These are phyloP conservation scores for Scaptomyza reducta DNA, from an alignment of 2,888 invertebrate species.

Conservation along the genomic window DNA sequence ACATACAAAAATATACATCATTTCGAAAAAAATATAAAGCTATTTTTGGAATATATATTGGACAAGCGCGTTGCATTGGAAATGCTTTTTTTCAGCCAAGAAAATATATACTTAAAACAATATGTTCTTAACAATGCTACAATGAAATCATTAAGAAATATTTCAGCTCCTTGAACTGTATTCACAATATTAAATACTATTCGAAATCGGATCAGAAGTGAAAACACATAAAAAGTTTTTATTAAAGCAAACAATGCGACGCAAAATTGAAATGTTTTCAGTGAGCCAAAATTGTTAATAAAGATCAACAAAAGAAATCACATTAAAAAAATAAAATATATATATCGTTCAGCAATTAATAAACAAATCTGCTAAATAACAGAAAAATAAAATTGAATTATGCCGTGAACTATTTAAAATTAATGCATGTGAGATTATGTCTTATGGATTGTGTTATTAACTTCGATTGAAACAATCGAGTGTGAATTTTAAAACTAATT, in stretches of 20 bases:
- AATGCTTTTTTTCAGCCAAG: conserved; percentile 27
- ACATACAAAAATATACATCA: conserved; percentile 57
- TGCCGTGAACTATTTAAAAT: conserved; percentile 18
- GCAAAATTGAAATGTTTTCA: conserved; percentile 41
- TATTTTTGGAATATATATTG: conserved; percentile 77
- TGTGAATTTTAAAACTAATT: too few relatives aligned
- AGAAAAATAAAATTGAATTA: neutral
- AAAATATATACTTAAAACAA: conserved; percentile 9
- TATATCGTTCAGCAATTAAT: conserved; percentile 20
- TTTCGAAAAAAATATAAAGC: conserved; percentile 73
- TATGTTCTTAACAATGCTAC: conserved; percentile 8
- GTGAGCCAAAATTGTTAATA: conserved; percentile 27
- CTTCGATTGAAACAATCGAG: too few relatives aligned
- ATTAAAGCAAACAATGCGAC: conserved; percentile 31
- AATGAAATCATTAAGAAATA: conserved; percentile 26
- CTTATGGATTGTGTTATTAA: neutral
- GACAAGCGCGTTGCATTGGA: conserved; percentile 67
- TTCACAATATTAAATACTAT: conserved; percentile 12
- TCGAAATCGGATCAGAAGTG: neutral
- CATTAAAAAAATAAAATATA: conserved; percentile 22
- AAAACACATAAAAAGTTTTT: conserved; percentile 30
- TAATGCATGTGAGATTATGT: conserved; percentile 12
- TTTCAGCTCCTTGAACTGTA: conserved; percentile 22
- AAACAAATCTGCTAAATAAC: conserved; percentile 22
- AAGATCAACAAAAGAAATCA: conserved; percentile 49